Evolutionary conservation across 2,888 invertebrate species (phyloP).

Genomic region (Psylliodes chrysocephalus): DNA sequence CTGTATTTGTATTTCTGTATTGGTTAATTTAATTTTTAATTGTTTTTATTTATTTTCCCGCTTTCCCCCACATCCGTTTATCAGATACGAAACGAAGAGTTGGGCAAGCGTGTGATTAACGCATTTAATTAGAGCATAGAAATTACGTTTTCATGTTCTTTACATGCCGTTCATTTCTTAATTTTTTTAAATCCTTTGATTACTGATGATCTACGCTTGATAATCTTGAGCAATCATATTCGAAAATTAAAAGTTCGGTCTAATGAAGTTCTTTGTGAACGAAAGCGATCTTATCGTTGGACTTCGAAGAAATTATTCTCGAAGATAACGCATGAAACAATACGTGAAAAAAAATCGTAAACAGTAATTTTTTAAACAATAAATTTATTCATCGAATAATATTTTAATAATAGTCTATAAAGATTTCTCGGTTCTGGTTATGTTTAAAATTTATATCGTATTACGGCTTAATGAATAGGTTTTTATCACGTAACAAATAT

Average conservation of each 20-base stretch:
- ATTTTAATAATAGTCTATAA: too few relatives aligned
- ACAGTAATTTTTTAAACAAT: neutral
- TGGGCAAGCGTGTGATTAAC: slow-evolving; percentile 32
- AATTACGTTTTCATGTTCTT: slow-evolving; percentile 36
- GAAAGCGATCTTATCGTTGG: neutral
- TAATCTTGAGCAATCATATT: slow-evolving; percentile 12
- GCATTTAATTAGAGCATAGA: slow-evolving; percentile 38
- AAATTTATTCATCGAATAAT: too few relatives aligned
- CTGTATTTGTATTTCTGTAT: too few relatives aligned
- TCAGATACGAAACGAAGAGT: slow-evolving; percentile 25
- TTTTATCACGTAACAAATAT: too few relatives aligned
- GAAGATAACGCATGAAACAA: neutral
- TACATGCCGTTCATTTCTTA: slow-evolving; percentile 34
- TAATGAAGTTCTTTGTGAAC: slow-evolving; percentile 15
- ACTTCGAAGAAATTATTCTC: neutral
- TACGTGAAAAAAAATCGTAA: neutral
- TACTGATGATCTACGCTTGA: slow-evolving; percentile 15
- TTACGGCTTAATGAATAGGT: too few relatives aligned
- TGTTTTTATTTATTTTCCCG: too few relatives aligned
- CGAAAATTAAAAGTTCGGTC: slow-evolving; percentile 5
- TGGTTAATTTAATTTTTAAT: too few relatives aligned
- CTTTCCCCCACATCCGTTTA: slow-evolving; percentile 7
- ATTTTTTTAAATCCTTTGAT: slow-evolving; percentile 21
- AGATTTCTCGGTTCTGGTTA: too few relatives aligned
- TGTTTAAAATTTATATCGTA: too few relatives aligned